phyloP scores from a whole-genome alignment of 2,888 invertebrate genomes.

The Nasonovia ribisnigri region DNA sequence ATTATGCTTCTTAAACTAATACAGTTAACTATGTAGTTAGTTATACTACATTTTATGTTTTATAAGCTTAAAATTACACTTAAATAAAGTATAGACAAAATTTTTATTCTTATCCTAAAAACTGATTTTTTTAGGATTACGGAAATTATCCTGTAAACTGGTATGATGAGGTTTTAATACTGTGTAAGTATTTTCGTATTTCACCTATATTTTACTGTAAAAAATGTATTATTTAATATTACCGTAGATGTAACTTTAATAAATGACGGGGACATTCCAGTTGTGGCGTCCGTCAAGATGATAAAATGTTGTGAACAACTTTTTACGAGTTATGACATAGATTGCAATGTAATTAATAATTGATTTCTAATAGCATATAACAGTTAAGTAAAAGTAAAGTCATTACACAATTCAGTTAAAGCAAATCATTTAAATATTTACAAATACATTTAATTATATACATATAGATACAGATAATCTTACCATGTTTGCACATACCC shows the following conservation, averaged over 20 bases:
- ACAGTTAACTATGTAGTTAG: background rate
- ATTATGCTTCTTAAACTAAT: background rate
- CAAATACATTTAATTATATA: background rate
- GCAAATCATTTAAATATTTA: background rate
- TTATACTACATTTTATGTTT: background rate
- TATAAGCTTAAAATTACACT: background rate
- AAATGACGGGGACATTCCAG: background rate
- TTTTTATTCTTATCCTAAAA: background rate
- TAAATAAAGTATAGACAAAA: background rate
- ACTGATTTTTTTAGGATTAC: background rate
- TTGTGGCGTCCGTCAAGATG: background rate
- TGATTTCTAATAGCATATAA: background rate
- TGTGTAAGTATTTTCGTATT: background rate
- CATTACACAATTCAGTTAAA: background rate
- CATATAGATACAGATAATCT: background rate
- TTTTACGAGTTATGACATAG: background rate
- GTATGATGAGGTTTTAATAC: constrained; percentile 27
- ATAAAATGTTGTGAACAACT: constrained; percentile 27
- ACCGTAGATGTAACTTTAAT: background rate
- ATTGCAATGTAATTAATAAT: background rate
- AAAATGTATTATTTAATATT: background rate
- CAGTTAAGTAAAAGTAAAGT: background rate
- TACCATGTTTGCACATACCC: background rate
- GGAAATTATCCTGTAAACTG: constrained; percentile 31
- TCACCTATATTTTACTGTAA: background rate